These are phyloP conservation scores for Gobionotothen gibberifrons DNA, from an alignment of 2,797 vertebrate species.

Conservation along the genomic window DNA sequence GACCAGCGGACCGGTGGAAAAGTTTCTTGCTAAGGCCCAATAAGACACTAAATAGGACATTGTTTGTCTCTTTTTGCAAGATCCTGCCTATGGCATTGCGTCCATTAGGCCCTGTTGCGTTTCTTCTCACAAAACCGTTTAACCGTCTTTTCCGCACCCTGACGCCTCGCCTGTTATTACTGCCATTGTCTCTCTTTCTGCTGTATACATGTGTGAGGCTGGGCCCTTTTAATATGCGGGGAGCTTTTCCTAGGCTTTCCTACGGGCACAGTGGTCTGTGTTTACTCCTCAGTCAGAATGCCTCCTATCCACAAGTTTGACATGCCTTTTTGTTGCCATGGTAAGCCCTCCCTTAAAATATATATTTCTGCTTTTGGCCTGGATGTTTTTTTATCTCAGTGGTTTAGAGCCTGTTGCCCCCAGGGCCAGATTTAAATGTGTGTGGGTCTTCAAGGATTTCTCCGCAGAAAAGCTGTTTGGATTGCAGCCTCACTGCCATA, in stretches of 20 bases:
- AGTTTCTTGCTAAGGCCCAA: conserved; percentile 46
- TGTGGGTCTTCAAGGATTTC: conserved; percentile 90
- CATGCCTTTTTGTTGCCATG: conserved; percentile 86
- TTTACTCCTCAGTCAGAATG: conserved; percentile 81
- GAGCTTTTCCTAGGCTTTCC: conserved; percentile 81
- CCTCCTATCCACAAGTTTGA: conserved; percentile 85
- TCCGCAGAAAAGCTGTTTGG: conserved; percentile 86
- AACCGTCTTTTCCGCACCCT: conserved; percentile 83
- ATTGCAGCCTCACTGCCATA: conserved; percentile 83
- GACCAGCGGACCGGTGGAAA: conserved; percentile 43
- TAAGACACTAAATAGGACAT: conserved; percentile 52
- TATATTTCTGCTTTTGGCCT: conserved; percentile 86
- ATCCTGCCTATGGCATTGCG: conserved; percentile 60
- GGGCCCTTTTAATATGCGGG: conserved; percentile 79
- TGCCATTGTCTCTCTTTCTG: conserved; percentile 81
- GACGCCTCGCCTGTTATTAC: conserved; percentile 85
- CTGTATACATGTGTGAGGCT: conserved; percentile 79
- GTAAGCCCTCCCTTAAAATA: conserved; percentile 86
- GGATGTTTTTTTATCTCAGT: conserved; percentile 83
- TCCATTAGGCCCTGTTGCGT: conserved; percentile 71
- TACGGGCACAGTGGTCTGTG: conserved; percentile 80
- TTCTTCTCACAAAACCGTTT: conserved; percentile 83
- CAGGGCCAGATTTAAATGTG: conserved; percentile 90
- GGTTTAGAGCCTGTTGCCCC: conserved; percentile 87
- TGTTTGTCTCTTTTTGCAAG: conserved; percentile 57